These are phyloP conservation scores for Scaptomyza hsui DNA, from an alignment of 1,140 invertebrate genomes.

Conservation along the genomic window DNA sequence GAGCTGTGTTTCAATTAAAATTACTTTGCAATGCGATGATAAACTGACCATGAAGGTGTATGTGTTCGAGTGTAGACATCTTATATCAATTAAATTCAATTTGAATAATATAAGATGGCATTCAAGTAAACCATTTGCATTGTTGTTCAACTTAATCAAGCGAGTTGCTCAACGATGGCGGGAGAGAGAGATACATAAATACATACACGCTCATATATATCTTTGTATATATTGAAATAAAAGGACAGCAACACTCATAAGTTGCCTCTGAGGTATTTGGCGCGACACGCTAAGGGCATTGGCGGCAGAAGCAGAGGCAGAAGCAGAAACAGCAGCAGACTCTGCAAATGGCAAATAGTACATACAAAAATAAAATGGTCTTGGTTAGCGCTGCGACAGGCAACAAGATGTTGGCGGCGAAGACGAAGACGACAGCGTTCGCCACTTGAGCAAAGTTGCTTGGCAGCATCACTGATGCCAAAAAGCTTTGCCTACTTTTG, in stretches of 20 bases:
- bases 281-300: slow-evolving; percentile 36
- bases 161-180: too few relatives aligned
- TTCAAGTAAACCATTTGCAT: slow-evolving; percentile 27
- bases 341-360: slow-evolving; percentile 9
- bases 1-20: slow-evolving; percentile 20
- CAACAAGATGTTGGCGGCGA: not conserved
- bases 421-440: not conserved
- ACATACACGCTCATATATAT: slow-evolving; percentile 40
- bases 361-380: slow-evolving; percentile 29
- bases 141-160: slow-evolving; percentile 13
- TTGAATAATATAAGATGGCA: slow-evolving; percentile 38
- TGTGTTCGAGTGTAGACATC: not conserved
- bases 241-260: slow-evolving; percentile 26
- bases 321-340: not conserved
- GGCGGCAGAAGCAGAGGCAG: slow-evolving; percentile 13
- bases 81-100: slow-evolving; percentile 51
- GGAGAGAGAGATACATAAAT: not conserved
- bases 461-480: slow-evolving; percentile 7
- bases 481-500: slow-evolving; percentile 53
- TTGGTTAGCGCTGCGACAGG: slow-evolving; percentile 1
- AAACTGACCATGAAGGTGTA: not conserved
- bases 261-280: slow-evolving; percentile 64
- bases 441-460: slow-evolving; percentile 18
- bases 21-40: slow-evolving; percentile 20
- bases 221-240: slow-evolving; percentile 13